Evolutionary conservation across 2,113 vertebrate species (phyloP).

Genomic region (Xiphophorus hellerii): DNA sequence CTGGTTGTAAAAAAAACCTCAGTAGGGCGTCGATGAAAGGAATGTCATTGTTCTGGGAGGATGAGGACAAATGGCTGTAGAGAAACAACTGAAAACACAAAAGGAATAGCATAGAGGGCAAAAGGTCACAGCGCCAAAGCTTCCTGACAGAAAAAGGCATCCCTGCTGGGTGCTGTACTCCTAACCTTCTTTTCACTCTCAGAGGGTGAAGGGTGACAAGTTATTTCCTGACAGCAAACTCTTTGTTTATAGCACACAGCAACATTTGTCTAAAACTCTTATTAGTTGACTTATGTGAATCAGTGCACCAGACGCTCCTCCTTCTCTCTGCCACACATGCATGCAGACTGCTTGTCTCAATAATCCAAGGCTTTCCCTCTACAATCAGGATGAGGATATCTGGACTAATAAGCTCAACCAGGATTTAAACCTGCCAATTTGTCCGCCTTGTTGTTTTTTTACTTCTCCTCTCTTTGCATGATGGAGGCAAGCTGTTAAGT

Average conservation of each 20-base stretch:
- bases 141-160: conserved; percentile 19
- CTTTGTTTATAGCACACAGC: conserved; percentile 13
- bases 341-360: conserved; percentile 20
- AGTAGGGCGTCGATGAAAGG: not conserved
- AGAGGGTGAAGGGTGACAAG: conserved; percentile 15
- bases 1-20: not conserved
- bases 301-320: not conserved
- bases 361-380: conserved; percentile 69
- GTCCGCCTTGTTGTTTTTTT: conserved; percentile 29
- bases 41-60: not conserved
- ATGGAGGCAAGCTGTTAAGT: not conserved
- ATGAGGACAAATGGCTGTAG: conserved; percentile 33
- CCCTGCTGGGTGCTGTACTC: conserved; percentile 50
- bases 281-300: conserved; percentile 46
- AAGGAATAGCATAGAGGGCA: conserved; percentile 15
- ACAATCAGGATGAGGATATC: conserved; percentile 62
- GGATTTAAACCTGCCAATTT: conserved; percentile 50
- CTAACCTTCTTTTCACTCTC: conserved; percentile 52
- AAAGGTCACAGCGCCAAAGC: conserved; percentile 43
- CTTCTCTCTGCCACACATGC: conserved; percentile 2
- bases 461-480: conserved; percentile 18
- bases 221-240: conserved; percentile 36
- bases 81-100: conserved; percentile 27
- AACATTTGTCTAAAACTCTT: conserved; percentile 32
- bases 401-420: conserved; percentile 66